A percentile compares a stretch with the other conserved stretches of the same genome.
Conservation (phyloP, 1,140 invertebrate genomes). For the Heliothis virescens region DNA sequence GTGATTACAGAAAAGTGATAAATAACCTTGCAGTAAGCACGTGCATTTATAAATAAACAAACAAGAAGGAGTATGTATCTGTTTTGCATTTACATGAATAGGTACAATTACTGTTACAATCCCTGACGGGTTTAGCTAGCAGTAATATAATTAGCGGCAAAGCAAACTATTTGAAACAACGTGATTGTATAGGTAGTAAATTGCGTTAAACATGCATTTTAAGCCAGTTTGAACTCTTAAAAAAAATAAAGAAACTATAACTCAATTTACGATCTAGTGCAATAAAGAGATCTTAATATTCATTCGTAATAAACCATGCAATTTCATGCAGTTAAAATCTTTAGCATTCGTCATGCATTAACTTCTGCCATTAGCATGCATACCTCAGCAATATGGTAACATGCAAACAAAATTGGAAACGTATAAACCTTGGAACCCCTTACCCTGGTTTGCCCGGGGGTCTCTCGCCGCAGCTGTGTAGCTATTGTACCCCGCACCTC, state of each 20-base stretch:
- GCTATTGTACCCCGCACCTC: slow-evolving; percentile 61
- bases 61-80: background rate
- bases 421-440: slow-evolving; percentile 25
- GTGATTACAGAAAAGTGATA: background rate
- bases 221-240: background rate
- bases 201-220: background rate
- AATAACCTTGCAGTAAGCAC: background rate
- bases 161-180: background rate
- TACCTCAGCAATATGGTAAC: no score
- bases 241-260: no score
- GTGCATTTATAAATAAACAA: slow-evolving; percentile 1
- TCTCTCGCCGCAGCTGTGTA: slow-evolving; percentile 73
- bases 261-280: no score
- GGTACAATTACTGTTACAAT: background rate
- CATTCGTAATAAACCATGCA: no score
- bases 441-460: slow-evolving; percentile 82
- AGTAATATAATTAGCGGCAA: background rate
- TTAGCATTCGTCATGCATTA: no score
- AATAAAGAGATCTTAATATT: background rate
- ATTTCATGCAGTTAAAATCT: no score
- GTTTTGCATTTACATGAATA: slow-evolving; percentile 4
- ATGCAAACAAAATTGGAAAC: no score
- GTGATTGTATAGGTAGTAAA: background rate
- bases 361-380: no score
- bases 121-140: background rate